phyloP scores from a whole-genome alignment of 2,888 invertebrate species.

The Proisotoma minuta region DNA sequence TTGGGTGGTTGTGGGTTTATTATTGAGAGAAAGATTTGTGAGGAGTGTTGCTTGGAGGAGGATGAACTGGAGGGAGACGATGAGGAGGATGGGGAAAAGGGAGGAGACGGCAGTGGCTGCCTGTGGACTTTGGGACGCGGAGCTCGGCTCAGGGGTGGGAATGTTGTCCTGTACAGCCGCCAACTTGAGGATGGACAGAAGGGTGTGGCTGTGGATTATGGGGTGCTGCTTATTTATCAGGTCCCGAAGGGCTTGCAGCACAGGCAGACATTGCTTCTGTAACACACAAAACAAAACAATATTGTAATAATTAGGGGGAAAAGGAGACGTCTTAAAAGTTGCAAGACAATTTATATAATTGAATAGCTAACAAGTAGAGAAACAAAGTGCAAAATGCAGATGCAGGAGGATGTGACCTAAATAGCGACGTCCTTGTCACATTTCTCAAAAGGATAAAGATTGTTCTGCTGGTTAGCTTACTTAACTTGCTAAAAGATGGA shows the following conservation, averaged over 20 bases:
- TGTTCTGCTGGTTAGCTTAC: too few species aligned
- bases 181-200: conserved; percentile 85
- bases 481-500: too few species aligned
- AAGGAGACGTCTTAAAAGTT: neutral
- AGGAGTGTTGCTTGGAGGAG: conserved; percentile 22
- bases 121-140: conserved; percentile 47
- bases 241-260: conserved; percentile 73
- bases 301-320: neutral
- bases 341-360: too few species aligned
- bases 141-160: conserved; percentile 60
- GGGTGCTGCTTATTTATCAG: conserved; percentile 80
- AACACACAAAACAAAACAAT: conserved; percentile 50
- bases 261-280: conserved; percentile 78
- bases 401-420: conserved; percentile 7
- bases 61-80: conserved; percentile 24
- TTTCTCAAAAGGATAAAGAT: too few species aligned
- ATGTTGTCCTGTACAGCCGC: conserved; percentile 78
- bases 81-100: conserved; percentile 30
- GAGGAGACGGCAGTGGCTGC: conserved; percentile 35
- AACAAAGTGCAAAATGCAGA: neutral
- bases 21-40: too few species aligned
- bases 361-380: neutral
- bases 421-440: too few species aligned
- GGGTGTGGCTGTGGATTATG: conserved; percentile 77
- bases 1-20: too few species aligned